phyloP scores from a whole-genome alignment of 2,888 invertebrate genomes.

The Diarsia rubi region DNA sequence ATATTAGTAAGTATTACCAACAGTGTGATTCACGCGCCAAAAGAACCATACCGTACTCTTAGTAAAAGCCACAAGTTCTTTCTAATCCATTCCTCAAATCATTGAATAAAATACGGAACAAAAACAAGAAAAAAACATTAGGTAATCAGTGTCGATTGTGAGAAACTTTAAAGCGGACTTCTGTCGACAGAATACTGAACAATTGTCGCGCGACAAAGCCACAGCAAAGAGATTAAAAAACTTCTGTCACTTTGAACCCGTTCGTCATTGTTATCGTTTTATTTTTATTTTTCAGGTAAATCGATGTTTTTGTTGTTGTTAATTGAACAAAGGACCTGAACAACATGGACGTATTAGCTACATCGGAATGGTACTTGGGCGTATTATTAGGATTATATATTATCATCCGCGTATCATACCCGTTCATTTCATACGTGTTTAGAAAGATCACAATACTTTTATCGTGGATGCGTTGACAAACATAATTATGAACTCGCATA shows the following conservation, averaged over 20 bases:
- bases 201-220: conserved; percentile 36
- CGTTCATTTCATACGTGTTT: too few species aligned
- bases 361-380: too few species aligned
- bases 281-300: conserved; percentile 20
- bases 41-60: neutral
- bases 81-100: conserved; percentile 7
- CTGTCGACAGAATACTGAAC: conserved; percentile 32
- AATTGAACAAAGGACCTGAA: neutral
- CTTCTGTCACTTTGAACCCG: conserved; percentile 40
- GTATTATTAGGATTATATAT: too few species aligned
- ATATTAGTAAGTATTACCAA: too few species aligned
- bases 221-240: conserved; percentile 61
- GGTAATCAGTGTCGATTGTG: conserved; percentile 55
- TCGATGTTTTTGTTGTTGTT: conserved; percentile 7
- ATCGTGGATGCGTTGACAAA: too few species aligned
- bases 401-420: too few species aligned
- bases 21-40: neutral
- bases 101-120: conserved; percentile 20
- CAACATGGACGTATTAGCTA: too few species aligned
- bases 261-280: conserved; percentile 32
- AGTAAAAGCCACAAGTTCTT: neutral
- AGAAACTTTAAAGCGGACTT: conserved; percentile 40
- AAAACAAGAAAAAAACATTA: conserved; percentile 14
- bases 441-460: too few species aligned
- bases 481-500: too few species aligned